Evolutionary conservation across 53 echinoderm and acorn worm species (phyloP).

Genomic region (Pentamera pediparva): DNA sequence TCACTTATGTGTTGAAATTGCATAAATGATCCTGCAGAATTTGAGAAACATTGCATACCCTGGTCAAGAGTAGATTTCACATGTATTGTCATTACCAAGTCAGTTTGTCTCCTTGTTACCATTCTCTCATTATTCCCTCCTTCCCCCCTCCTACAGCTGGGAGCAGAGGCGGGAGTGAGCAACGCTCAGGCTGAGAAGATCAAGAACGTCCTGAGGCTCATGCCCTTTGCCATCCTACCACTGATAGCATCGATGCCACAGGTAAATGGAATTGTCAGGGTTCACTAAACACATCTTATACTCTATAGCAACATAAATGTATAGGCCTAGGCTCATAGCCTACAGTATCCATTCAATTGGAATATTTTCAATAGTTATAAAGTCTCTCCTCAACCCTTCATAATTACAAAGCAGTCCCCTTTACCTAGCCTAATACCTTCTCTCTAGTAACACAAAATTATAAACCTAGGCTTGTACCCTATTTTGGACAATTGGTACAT

Average conservation of each 20-base stretch:
- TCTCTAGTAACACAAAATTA: too few relatives aligned
- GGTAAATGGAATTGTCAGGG: slow-evolving; percentile 49
- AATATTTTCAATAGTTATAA: too few relatives aligned
- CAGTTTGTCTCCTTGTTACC: background rate
- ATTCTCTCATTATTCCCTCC: background rate
- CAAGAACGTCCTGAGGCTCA: slow-evolving; percentile 60
- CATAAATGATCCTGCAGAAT: background rate
- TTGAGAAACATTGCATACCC: too few relatives aligned
- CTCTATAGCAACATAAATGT: background rate
- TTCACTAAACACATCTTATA: too few relatives aligned
- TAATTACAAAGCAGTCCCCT: too few relatives aligned
- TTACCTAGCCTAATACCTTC: too few relatives aligned
- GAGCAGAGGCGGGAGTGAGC: slow-evolving; percentile 90
- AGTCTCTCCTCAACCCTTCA: too few relatives aligned
- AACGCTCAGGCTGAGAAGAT: slow-evolving; percentile 86
- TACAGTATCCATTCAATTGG: too few relatives aligned
- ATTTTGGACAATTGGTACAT: too few relatives aligned
- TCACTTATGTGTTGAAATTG: background rate
- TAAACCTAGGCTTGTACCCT: too few relatives aligned
- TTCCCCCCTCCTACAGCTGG: slow-evolving; percentile 54
- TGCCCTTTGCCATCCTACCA: slow-evolving; percentile 84
- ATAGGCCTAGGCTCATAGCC: too few relatives aligned
- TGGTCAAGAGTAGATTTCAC: too few relatives aligned
- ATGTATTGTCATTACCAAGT: background rate
- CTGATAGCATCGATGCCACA: slow-evolving; percentile 80